These are phyloP conservation scores for Leptothorax acervorum DNA, from an alignment of 2,888 invertebrate species.

Conservation along the genomic window DNA sequence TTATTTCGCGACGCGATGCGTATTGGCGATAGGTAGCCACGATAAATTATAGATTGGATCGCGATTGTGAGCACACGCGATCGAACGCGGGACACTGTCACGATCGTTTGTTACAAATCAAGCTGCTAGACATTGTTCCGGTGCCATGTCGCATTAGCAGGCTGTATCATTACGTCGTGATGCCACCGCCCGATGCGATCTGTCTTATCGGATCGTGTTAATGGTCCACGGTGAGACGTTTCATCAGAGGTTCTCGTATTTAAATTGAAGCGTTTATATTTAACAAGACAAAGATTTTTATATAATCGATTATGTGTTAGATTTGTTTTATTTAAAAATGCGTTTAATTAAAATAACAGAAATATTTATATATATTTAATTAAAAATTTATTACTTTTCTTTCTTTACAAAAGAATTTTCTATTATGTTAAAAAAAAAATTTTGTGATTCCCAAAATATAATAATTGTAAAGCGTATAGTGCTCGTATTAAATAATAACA, in stretches of 20 bases:
- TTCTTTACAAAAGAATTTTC: neutral
- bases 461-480: neutral
- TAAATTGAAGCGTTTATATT: neutral
- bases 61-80: neutral
- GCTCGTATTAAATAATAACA: neutral
- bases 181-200: conserved; percentile 30
- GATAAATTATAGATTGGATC: conserved; percentile 6
- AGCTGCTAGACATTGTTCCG: conserved; percentile 22
- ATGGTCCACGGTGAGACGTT: conserved; percentile 19
- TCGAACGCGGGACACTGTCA: conserved; percentile 7
- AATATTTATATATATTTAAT: neutral
- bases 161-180: conserved; percentile 21
- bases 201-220: conserved; percentile 42
- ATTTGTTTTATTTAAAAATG: neutral
- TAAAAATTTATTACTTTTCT: neutral
- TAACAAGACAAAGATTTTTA: neutral
- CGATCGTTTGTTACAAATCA: conserved; percentile 34
- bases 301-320: neutral
- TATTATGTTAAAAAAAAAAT: neutral
- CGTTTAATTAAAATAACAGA: neutral
- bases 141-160: conserved; percentile 24
- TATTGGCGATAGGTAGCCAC: conserved; percentile 17
- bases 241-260: conserved; percentile 13
- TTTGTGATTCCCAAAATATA: neutral
- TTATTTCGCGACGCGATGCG: conserved; percentile 14